Evolutionary conservation across 1,140 invertebrate genomes (phyloP), one percentile per base, ranked within the genome.

Genomic region (Pseudoatta argentina): DNA sequence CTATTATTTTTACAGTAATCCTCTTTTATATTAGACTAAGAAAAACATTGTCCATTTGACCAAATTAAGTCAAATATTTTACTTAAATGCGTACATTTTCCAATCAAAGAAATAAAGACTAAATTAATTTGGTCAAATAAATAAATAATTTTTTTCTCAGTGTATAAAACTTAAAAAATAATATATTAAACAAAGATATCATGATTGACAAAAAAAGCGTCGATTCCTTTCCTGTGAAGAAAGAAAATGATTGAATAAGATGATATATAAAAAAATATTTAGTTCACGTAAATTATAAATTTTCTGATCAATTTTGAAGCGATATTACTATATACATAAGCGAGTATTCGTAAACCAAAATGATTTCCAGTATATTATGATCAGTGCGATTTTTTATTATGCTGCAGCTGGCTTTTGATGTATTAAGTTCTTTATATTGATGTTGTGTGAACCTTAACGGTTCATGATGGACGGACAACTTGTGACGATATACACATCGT

Each of bases 371-470:
- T 67, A 7, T 66, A 44, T 78, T 77, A 77, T 77, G 16, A 8
- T 5, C 16, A 61, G 24, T 24, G 30, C 6, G 18, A 53, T 66
- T 78, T 21, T 66, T 63, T n/a, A 16, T 51, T 24, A n/a, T 67
- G 27, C 7, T 34, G 7, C 16, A 77, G 59, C 27, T 66, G 5
- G 27, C 30, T 66, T 53, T 55, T 79, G 5, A 51, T 53, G 61
- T 34, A 39, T 39, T 39, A 8, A 39, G 34, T 39, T 39, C 34
- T 39, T 39, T 39, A 39, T 8, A 0, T 39, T 39, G 6, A 51
- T 53, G 76, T 61, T 44, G 3, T 30, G 7, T 79, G 24, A 24
- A 24, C 27, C 76, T 79, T 67, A 79, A 79, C 27, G 27, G 44
- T 57, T 55, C 14, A 55, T 18, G 30, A 67, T 79, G 61, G 53